Base-by-base conservation (phyloP, 2,797 vertebrate species). In the Xyrichtys novacula region DNA sequence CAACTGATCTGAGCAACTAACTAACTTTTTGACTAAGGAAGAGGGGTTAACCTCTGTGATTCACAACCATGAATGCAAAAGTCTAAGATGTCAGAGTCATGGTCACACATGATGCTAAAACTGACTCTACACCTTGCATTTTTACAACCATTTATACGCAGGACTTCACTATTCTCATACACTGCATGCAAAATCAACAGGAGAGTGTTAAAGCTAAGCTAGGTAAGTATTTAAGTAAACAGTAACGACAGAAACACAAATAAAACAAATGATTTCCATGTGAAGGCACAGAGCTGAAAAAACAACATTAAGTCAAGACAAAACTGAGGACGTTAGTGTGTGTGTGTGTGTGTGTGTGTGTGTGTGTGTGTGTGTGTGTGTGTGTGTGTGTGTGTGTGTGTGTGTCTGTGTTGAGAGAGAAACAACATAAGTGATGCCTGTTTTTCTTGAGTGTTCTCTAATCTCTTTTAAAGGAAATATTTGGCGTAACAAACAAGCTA, bases 151-250 rank as follows among this genome's bases (percentile, higher is more conserved):
- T 22, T 43, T 34, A 17, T 59, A 50, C 32, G 52, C 16, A 49
- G 25, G 39, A 34, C 61, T 39, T 48, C 1, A 20, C 14, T 26
- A 10, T 40, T 12, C 47, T 1, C 10, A 29, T 48, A 61, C 4
- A 2, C 39, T 46, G 61, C 78, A 81, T 79, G 72, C 70, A 72
- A 15, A 58, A 60, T 70, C 47, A 59, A 11, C 42, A 7, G 22
- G 17, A 77, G 9, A 14, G 16, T 16, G n/a, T 36, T 61, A 26
- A 28, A 53, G 47, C 34, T 65, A n/a, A 17, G 6, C 17, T 59
- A 71, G 2, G 11, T 43, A 0, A 36, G 55, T 19, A 26, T 43
- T 59, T 60, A 40, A 66, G 29, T 58, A n/a, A 63, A 38, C 8
- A 46, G 15, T 19, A 46, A 19, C 12, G 39, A 65, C 40, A 38